Evolutionary conservation across 2,797 vertebrate species (phyloP).

Genomic region (Craterocephalus amniculus): DNA sequence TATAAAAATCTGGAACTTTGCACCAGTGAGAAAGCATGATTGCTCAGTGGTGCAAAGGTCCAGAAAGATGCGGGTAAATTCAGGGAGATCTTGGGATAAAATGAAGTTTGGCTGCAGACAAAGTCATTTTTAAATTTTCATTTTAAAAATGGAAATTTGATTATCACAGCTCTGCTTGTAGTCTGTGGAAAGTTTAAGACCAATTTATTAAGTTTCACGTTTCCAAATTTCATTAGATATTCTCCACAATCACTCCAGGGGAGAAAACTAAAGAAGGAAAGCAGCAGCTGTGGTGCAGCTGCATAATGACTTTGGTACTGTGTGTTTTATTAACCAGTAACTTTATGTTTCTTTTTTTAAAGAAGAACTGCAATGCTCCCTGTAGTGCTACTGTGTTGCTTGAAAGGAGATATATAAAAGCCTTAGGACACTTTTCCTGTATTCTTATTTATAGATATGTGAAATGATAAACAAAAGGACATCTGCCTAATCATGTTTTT

Average conservation of each 20-base stretch:
- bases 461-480: background rate
- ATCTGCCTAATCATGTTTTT: background rate
- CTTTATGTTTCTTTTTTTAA: background rate
- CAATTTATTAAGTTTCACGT: background rate
- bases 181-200: background rate
- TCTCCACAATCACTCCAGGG: background rate
- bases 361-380: background rate
- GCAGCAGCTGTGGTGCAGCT: background rate
- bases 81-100: no score
- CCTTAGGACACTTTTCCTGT: background rate
- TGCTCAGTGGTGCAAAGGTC: no score
- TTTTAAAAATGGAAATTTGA: background rate
- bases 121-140: background rate
- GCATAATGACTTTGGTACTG: background rate
- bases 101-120: background rate
- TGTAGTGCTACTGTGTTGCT: background rate
- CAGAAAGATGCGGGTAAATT: background rate
- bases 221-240: background rate
- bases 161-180: background rate
- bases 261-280: background rate
- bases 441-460: no score
- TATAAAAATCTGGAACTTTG: background rate
- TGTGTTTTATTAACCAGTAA: conserved; percentile 2
- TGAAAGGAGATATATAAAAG: background rate
- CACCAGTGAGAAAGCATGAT: background rate